Base-by-base conservation (phyloP, 2,113 vertebrate species). In the Daphoenositta chrysoptera region DNA sequence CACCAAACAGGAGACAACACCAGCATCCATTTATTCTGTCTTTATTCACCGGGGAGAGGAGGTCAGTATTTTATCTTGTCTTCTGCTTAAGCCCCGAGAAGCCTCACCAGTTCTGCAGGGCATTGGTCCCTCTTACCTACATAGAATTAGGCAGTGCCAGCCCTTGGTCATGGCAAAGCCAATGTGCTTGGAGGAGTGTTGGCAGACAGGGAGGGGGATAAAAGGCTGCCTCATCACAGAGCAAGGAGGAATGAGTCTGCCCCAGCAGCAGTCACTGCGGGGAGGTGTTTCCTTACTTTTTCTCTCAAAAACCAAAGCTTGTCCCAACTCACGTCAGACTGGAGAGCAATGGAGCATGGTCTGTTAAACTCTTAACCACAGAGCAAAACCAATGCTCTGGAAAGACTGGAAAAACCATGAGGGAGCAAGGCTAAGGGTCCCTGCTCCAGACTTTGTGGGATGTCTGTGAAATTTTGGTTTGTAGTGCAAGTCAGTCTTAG, bases 1-100 rank as follows among this genome's bases (percentile, higher is more conserved):
- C 64, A 92, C 57, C 53, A 18, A 73, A 89, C 9, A 89, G 80
- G 72, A 87, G 47, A 87, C 87, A 83, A 60, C 70, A 89, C 45
- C 58, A 80, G 50, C 53, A 56, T 60, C 66, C 58, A 42, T 69
- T 89, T 88, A 33, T 66, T 86, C 70, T 71, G 40, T 83, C 85
- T 95, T 95, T 97, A 95, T 97, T 96, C 72, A 90, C 35, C 1
- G 2, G 57, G 68, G 42, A 86, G 77, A 78, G 30, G 71, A 91
- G 54, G 63, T 79, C 37, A 57, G 51, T 40, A n/a, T 65, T 95
- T 86, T 28, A 70, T 30, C 68, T 79, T 58, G 13, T 61, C 76
- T 60, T 54, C 44, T 72, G 33, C 47, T 71, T 44, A 57, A 78
- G 54, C 28, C 45, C 63, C 15, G 22, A 78, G 53, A 87, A 84